Percentiles rank a stretch among this genome's conserved stretches.
Conservation (phyloP, 1,140 invertebrate genomes). For the Antheraea pernyi region DNA sequence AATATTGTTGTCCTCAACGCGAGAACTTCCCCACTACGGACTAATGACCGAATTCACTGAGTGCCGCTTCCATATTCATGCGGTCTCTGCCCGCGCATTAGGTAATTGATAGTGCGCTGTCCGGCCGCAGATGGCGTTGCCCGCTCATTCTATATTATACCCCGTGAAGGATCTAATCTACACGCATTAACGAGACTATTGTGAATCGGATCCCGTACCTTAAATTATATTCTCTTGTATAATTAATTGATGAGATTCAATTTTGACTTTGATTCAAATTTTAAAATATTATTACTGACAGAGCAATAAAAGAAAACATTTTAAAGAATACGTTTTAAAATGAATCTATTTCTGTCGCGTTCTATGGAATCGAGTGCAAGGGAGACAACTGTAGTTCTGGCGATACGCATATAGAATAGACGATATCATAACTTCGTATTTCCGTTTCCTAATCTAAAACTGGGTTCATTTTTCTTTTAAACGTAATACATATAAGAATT, state of each 20-base stretch:
- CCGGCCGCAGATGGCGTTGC: conserved; percentile 8
- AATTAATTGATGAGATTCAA: conserved; percentile 5
- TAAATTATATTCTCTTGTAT: not conserved
- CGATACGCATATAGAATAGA: too few relatives aligned
- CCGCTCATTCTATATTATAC: not conserved
- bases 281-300: not conserved
- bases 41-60: conserved; percentile 52
- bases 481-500: too few relatives aligned
- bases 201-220: not conserved
- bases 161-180: not conserved
- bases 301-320: too few relatives aligned
- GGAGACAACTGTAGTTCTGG: too few relatives aligned
- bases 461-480: too few relatives aligned
- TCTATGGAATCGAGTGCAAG: too few relatives aligned
- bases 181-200: conserved; percentile 5
- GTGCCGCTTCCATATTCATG: conserved; percentile 56
- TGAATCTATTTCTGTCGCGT: too few relatives aligned
- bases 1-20: not conserved
- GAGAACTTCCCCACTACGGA: conserved; percentile 18
- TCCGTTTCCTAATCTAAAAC: too few relatives aligned
- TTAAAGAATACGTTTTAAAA: too few relatives aligned
- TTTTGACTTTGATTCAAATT: not conserved
- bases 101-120: conserved; percentile 49
- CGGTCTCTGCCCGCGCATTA: conserved; percentile 40
- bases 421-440: too few relatives aligned